These are phyloP conservation scores for Maniola jurtina DNA, from an alignment of 1,140 invertebrate genomes.

Conservation along the genomic window DNA sequence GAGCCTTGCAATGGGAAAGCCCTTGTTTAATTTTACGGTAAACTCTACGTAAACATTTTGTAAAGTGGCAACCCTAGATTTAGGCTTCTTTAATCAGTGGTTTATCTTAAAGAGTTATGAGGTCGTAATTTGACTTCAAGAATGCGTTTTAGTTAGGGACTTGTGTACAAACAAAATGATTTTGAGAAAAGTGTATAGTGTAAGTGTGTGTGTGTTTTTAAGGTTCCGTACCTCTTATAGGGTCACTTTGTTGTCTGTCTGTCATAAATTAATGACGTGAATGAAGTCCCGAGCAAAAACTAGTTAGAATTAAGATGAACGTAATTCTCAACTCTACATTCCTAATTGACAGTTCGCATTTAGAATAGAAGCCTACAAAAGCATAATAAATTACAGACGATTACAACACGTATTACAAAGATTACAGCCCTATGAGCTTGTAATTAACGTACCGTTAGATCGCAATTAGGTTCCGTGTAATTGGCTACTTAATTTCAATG, in stretches of 20 bases:
- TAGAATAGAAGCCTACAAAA: neutral
- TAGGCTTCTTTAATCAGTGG: constrained; percentile 9
- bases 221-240: no score
- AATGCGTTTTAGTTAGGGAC: constrained; percentile 12
- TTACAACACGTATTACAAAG: neutral
- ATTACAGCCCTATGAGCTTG: neutral
- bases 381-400: constrained; percentile 1
- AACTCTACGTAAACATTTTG: no score
- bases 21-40: no score
- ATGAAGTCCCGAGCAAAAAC: no score
- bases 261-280: no score
- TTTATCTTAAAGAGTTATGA: constrained; percentile 25
- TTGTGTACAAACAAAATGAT: neutral
- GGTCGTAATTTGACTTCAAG: constrained; percentile 10
- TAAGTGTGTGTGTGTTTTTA: no score
- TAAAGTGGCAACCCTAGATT: neutral
- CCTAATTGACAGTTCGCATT: constrained; percentile 4
- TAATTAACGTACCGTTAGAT: constrained; percentile 4
- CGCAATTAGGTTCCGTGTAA: neutral
- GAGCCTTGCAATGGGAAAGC: no score
- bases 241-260: no score
- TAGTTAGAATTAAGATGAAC: no score
- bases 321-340: neutral
- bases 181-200: no score
- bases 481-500: constrained; percentile 5